Percentiles rank a stretch among this genome's conserved stretches.
These are phyloP conservation scores for Trogon surrucura DNA, from an alignment of 2,113 vertebrate species.

Conservation along the genomic window DNA sequence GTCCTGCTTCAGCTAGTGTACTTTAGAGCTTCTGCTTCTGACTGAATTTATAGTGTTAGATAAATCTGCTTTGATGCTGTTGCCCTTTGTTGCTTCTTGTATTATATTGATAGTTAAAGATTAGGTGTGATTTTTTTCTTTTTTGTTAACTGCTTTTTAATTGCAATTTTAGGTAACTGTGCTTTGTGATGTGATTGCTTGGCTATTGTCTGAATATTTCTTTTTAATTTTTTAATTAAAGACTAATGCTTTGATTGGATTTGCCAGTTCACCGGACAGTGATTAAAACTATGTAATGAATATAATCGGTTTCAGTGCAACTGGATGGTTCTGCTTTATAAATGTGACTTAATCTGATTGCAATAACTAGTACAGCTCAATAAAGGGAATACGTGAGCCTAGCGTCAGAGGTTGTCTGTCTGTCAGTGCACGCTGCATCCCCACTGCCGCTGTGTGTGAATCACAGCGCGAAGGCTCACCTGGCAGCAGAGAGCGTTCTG, in stretches of 20 bases:
- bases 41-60: slow-evolving; percentile 92
- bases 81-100: slow-evolving; percentile 93
- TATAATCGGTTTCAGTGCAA: slow-evolving; percentile 95
- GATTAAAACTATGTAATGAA: slow-evolving; percentile 96
- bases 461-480: background rate
- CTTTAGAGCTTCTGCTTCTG: slow-evolving; percentile 86
- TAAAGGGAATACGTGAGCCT: slow-evolving; percentile 87
- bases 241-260: slow-evolving; percentile 96
- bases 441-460: background rate
- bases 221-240: slow-evolving; percentile 98
- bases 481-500: background rate
- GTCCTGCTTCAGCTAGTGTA: slow-evolving; percentile 90
- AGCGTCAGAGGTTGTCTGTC: slow-evolving; percentile 64
- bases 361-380: slow-evolving; percentile 98
- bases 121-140: slow-evolving; percentile 78
- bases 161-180: slow-evolving; percentile 91
- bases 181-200: slow-evolving; percentile 97
- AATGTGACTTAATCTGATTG: slow-evolving; percentile 99
- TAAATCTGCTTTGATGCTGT: slow-evolving; percentile 86
- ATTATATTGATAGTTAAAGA: slow-evolving; percentile 92
- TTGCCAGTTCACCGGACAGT: slow-evolving; percentile 97
- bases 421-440: background rate
- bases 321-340: slow-evolving; percentile 98
- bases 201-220: slow-evolving; percentile 92
- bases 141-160: slow-evolving; percentile 80